Evolutionary conservation across 1,140 invertebrate species (phyloP).

Genomic region (Nilaparvata lugens): DNA sequence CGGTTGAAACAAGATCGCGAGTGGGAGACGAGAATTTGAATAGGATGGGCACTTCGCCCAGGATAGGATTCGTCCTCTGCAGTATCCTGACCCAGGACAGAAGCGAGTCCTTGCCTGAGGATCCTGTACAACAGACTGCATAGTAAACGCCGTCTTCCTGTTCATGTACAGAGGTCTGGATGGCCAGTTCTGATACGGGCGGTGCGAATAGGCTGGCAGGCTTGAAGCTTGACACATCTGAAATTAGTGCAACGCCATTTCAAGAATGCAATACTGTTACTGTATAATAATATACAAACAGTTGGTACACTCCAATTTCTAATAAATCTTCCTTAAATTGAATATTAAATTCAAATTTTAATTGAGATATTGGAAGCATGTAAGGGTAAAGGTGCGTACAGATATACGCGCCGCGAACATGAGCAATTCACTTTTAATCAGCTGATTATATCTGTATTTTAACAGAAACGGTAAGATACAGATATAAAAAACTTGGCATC

Average conservation of each 20-base stretch:
- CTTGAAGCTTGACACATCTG: slow-evolving; percentile 30
- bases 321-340: too few species aligned
- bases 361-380: too few species aligned
- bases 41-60: slow-evolving; percentile 36
- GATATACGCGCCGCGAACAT: too few species aligned
- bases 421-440: too few species aligned
- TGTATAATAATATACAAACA: not conserved
- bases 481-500: too few species aligned
- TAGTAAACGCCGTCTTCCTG: slow-evolving; percentile 89
- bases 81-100: slow-evolving; percentile 86
- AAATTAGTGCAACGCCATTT: slow-evolving; percentile 9
- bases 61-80: slow-evolving; percentile 63
- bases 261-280: not conserved
- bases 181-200: not conserved
- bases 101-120: slow-evolving; percentile 81
- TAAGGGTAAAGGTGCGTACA: too few species aligned
- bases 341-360: too few species aligned
- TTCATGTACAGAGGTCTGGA: slow-evolving; percentile 61
- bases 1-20: not conserved
- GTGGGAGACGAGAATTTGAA: slow-evolving; percentile 15
- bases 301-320: not conserved
- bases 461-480: too few species aligned
- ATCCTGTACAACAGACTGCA: slow-evolving; percentile 78
- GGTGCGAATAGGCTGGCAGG: not conserved
- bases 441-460: too few species aligned